Evolutionary conservation across 2,113 vertebrate genomes (phyloP).

Genomic region (Rhinolophus ferrumequinum): DNA sequence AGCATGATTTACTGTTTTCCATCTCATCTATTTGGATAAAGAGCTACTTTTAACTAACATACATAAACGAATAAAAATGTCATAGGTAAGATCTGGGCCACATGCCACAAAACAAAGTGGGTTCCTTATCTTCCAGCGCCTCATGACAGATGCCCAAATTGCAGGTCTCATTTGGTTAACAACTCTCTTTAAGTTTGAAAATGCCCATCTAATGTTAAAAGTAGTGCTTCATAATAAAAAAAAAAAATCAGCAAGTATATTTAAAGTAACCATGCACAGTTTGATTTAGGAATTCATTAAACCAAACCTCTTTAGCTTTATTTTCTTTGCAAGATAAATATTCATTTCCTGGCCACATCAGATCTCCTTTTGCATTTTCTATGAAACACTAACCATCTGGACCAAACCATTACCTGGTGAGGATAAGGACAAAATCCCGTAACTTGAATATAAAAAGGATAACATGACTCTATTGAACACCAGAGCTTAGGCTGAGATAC

Average conservation of each 20-base stretch:
- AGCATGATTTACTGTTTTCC: not conserved
- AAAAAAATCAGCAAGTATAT: not conserved
- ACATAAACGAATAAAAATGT: slow-evolving; percentile 23
- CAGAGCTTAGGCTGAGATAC: not conserved
- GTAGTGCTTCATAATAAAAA: not conserved
- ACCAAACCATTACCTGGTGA: not conserved
- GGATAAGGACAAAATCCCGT: not conserved
- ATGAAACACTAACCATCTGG: not conserved
- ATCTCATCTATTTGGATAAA: not conserved
- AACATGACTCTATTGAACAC: not conserved
- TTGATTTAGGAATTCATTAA: slow-evolving; percentile 37
- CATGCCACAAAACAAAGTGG: not conserved
- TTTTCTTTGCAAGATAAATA: slow-evolving; percentile 26
- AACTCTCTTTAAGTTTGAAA: not conserved
- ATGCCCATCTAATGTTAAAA: not conserved
- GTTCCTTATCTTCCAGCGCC: not conserved
- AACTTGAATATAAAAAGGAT: not conserved
- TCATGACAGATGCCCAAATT: not conserved
- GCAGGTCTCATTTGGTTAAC: not conserved
- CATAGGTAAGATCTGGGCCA: not conserved
- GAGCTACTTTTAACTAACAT: not conserved
- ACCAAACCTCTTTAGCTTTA: not conserved
- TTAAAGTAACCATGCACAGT: not conserved
- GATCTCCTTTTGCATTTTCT: not conserved
- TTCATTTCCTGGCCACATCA: not conserved